A percentile compares a stretch with the other conserved stretches of the same genome.
Conservation (phyloP, 1,140 invertebrate genomes). For the Zophobas morio region DNA sequence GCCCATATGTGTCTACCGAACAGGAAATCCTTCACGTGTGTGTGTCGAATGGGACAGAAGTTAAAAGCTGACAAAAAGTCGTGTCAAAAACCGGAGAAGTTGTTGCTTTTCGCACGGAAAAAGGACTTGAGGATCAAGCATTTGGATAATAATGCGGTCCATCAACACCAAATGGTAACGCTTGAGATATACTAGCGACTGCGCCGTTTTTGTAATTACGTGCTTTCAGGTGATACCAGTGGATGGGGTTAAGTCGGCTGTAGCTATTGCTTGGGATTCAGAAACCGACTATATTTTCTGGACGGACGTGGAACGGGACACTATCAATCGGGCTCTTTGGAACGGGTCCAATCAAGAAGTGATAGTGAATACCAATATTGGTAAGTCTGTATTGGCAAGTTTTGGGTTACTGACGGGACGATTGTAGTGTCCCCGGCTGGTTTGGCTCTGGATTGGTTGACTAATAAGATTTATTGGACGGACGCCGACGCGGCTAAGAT, state of each 20-base stretch:
- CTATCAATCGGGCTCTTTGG: constrained; percentile 83
- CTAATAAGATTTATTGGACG: constrained; percentile 91
- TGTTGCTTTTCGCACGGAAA: constrained; percentile 85
- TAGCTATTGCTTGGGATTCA: constrained; percentile 88
- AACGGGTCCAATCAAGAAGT: constrained; percentile 84
- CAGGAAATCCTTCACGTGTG: constrained; percentile 78
- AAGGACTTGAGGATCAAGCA: constrained; percentile 85
- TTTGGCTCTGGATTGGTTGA: constrained; percentile 89
- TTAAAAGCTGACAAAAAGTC: constrained; percentile 80
- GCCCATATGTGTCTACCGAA: constrained; percentile 92
- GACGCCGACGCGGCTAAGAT: constrained; percentile 86
- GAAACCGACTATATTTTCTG: constrained; percentile 87
- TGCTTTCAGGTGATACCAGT: constrained; percentile 78
- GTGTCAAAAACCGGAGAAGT: constrained; percentile 82
- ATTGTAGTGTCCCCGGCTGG: constrained; percentile 79
- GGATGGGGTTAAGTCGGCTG: constrained; percentile 85
- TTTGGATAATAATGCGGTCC: constrained; percentile 71
- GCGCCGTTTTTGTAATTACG: constrained; percentile 50
- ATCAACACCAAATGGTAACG: constrained; percentile 67
- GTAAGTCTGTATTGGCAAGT: constrained; percentile 67
- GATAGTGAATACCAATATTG: constrained; percentile 77
- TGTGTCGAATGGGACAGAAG: constrained; percentile 88
- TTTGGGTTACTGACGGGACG: constrained; percentile 5
- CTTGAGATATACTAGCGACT: not conserved
- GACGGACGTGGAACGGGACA: constrained; percentile 88